Evolutionary conservation across 2,113 vertebrate species (phyloP), one percentile per base, ranked within the genome.

Genomic region (Aptenodytes patagonicus): DNA sequence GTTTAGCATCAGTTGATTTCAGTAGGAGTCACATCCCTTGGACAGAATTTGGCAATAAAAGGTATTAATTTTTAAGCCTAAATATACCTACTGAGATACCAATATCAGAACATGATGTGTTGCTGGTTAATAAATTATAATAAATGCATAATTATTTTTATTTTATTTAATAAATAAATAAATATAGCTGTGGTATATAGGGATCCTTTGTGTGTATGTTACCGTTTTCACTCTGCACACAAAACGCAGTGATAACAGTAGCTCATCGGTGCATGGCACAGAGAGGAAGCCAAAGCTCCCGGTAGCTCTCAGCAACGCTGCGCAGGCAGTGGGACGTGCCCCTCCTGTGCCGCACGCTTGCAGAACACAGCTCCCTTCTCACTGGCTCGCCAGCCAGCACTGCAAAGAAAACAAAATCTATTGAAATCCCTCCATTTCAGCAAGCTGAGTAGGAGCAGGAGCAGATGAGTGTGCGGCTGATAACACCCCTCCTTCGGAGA

Each of bases 331-430:
- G 36, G 87, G 87, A 85, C 20, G 5, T 75, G 21, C 52, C 49
- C 54, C 49, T 75, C 42, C 83, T 13, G 72, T 34, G 72, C 76
- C 4, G 5, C 83, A 40, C 6, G 2, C 61, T 72, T 13, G 5
- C 71, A 40, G 44, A 89, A 76, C 4, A 2, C 75, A 88, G 78
- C 85, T 90, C 70, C 61, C 28, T 91, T 49, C 93, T 71, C 86
- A 13, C 91, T 46, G 76, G 49, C 83, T 91, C 16, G 0, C 57
- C 76, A 91, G 80, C 69, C 64, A 81, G 65, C 47, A 2, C 55
- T 42, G 76, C 86, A 69, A 75, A 93, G 92, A 66, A 87, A 95
- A 71, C 86, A 79, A 80, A 95, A 93, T 91, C 89, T 91, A 82
- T 92, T 34, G 70, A 96, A 94, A 84, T 82, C 57, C 46, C 31